Percentiles rank a stretch among this genome's conserved stretches.
Evolutionary conservation across 2,113 vertebrate genomes (phyloP).

Genomic region (Chunga burmeisteri): DNA sequence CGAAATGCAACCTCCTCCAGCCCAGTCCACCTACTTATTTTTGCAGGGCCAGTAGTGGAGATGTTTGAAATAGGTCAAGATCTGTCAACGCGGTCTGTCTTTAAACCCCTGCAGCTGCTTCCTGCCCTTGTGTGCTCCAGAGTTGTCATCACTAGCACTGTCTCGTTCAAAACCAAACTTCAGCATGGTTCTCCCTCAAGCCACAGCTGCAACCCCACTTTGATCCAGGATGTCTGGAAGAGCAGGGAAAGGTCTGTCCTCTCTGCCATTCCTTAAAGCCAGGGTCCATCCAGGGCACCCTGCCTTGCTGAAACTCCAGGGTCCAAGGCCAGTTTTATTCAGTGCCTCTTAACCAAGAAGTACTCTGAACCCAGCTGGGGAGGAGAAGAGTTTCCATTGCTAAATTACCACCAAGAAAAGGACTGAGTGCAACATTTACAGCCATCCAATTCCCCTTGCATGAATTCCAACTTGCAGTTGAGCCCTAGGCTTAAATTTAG

Average conservation of each 20-base stretch:
- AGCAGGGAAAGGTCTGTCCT: not conserved
- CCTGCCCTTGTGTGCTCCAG: not conserved
- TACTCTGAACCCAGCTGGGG: not conserved
- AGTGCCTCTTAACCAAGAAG: not conserved
- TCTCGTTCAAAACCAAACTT: not conserved
- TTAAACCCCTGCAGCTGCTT: slow-evolving; percentile 33
- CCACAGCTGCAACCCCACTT: not conserved
- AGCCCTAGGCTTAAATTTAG: not conserved
- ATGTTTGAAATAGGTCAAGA: not conserved
- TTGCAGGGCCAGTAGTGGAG: not conserved
- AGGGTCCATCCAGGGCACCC: not conserved
- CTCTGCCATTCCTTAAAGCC: not conserved
- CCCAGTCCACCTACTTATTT: not conserved
- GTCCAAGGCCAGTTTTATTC: not conserved
- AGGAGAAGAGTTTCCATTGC: not conserved
- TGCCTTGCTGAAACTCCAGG: not conserved
- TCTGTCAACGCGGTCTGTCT: not conserved
- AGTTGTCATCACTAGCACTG: not conserved
- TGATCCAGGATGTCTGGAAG: not conserved
- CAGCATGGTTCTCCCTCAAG: not conserved
- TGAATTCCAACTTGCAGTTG: not conserved
- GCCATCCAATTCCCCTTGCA: not conserved
- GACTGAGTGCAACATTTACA: not conserved
- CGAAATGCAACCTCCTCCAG: not conserved
- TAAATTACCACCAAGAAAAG: not conserved